phyloP scores from a whole-genome alignment of 2,113 vertebrate species.

The Passer domesticus region DNA sequence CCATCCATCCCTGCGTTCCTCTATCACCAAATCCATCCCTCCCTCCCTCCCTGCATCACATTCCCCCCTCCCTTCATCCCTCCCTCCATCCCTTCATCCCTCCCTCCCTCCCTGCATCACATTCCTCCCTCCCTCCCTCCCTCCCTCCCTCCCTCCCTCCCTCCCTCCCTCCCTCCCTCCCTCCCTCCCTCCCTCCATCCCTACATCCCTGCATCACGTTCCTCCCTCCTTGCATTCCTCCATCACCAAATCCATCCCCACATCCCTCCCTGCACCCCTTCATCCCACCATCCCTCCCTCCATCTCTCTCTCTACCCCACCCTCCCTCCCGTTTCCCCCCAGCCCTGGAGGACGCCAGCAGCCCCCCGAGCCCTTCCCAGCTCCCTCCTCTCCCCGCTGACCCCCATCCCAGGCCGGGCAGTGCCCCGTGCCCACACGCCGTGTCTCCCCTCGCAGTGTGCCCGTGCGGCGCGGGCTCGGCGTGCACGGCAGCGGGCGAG shows the following conservation, averaged over 20 bases:
- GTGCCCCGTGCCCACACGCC: accelerated
- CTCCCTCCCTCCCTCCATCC: not conserved
- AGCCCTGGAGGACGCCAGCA: accelerated
- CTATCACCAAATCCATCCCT: accelerated
- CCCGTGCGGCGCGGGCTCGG: slow-evolving; percentile 48
- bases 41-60: not conserved
- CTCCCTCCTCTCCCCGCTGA: not conserved
- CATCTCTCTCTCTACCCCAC: accelerated
- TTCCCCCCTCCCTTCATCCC: not conserved
- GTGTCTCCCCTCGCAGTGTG: slow-evolving; percentile 53
- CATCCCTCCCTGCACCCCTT: not conserved
- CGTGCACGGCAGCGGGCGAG: slow-evolving; percentile 61
- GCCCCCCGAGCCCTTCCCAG: not conserved
- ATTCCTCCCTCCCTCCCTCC: not conserved
- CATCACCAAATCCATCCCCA: accelerated
- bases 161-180: accelerated
- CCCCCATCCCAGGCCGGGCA: accelerated
- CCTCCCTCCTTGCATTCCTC: not conserved
- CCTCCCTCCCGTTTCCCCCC: not conserved
- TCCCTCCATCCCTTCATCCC: not conserved
- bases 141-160: not conserved
- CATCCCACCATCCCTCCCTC: too few relatives aligned
- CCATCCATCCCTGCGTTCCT: not conserved
- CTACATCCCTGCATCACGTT: too few relatives aligned
- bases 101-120: not conserved